These are phyloP conservation scores for Siniperca scherzeri DNA, from an alignment of 2,797 vertebrate species.

Conservation along the genomic window DNA sequence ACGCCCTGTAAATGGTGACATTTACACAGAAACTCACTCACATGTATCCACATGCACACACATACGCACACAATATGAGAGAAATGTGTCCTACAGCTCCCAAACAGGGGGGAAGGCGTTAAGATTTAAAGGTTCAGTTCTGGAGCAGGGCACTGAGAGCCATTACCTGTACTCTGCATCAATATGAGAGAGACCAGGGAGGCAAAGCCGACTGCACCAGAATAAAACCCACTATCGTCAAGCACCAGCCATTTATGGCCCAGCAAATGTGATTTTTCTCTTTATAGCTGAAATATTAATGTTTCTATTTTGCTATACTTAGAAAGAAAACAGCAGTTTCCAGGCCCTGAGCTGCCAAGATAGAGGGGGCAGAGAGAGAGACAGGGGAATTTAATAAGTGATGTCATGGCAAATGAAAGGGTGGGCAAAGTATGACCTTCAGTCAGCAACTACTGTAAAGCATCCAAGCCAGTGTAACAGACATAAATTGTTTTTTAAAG, in stretches of 20 bases:
- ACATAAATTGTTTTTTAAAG: not conserved
- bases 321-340: constrained; percentile 66
- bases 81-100: constrained; percentile 53
- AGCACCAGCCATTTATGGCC: constrained; percentile 66
- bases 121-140: constrained; percentile 68
- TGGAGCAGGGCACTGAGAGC: constrained; percentile 60
- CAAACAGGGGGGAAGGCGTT: constrained; percentile 36
- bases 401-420: constrained; percentile 50
- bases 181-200: constrained; percentile 61
- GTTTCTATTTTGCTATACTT: constrained; percentile 72
- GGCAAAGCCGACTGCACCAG: constrained; percentile 63
- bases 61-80: constrained; percentile 12
- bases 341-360: constrained; percentile 48
- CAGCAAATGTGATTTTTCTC: constrained; percentile 73
- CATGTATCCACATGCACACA: not conserved
- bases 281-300: constrained; percentile 79
- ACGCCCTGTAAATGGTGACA: constrained; percentile 42
- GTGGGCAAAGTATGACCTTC: constrained; percentile 52
- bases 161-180: constrained; percentile 63
- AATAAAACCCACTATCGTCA: constrained; percentile 65
- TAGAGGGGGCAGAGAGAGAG: not conserved
- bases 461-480: not conserved
- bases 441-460: constrained; percentile 22
- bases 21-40: constrained; percentile 13
- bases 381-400: constrained; percentile 43